Conservation (phyloP, 1,140 invertebrate species). For the Arion vulgaris region DNA sequence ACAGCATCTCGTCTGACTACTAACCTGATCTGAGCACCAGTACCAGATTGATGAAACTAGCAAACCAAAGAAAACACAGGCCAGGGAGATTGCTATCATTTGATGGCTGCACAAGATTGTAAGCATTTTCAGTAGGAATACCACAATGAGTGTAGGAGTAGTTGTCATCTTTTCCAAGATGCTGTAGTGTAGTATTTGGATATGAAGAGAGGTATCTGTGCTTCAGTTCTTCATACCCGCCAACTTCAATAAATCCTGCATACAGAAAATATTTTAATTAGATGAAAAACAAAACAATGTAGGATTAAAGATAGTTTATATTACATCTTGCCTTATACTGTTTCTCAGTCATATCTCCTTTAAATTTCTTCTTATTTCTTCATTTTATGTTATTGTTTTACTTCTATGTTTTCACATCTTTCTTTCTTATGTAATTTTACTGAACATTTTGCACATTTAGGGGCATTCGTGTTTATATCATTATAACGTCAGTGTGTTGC, state of each 20-base stretch:
- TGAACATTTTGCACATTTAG: too few species aligned
- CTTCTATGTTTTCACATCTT: too few species aligned
- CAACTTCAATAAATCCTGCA: slow-evolving; percentile 75
- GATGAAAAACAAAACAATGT: too few species aligned
- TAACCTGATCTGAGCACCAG: slow-evolving; percentile 78
- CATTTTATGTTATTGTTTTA: too few species aligned
- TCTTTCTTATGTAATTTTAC: too few species aligned
- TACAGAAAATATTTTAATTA: not conserved
- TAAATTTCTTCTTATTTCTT: too few species aligned
- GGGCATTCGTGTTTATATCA: too few species aligned
- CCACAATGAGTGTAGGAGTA: slow-evolving; percentile 70
- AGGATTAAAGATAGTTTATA: too few species aligned
- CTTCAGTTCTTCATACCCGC: slow-evolving; percentile 71
- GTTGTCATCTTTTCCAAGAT: slow-evolving; percentile 51
- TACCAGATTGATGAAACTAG: slow-evolving; percentile 77
- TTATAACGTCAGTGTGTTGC: too few species aligned
- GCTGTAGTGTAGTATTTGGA: slow-evolving; percentile 61
- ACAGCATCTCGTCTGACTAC: not conserved
- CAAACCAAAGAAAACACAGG: slow-evolving; percentile 76
- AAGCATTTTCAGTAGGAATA: slow-evolving; percentile 71
- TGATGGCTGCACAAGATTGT: slow-evolving; percentile 73
- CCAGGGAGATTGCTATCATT: slow-evolving; percentile 75
- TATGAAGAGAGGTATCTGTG: slow-evolving; percentile 71
- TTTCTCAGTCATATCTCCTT: too few species aligned
- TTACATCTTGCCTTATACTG: too few species aligned